Evolutionary conservation across 2,113 vertebrate species (phyloP), one percentile per base, ranked within the genome.

Genomic region (Canis aureus): DNA sequence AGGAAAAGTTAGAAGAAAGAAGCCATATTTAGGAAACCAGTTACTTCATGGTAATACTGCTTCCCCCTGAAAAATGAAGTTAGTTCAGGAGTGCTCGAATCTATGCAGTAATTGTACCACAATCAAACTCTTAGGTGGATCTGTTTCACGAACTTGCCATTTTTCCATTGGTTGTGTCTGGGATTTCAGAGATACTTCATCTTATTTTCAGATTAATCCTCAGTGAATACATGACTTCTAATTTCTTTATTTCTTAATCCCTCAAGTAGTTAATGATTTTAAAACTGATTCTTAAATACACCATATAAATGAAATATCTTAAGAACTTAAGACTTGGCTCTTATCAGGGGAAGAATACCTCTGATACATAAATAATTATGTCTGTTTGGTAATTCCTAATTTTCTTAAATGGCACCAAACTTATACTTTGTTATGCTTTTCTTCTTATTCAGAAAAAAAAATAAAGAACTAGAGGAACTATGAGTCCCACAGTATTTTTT

Each of bases 251-350:
- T 59, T 66, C 60, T 90, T 85, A 95, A 96, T 90, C 86, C 80
- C 82, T 95, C 55, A 82, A 86, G 73, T 32, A 74, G 25, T 89
- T 97, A 92, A 95, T 81, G 82, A 96, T 74, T 73, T 94, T 64
- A 93, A 97, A 96, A 93, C 57, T 57, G 35, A 92, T 88, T 90
- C 92, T 98, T 90, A 97, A 96, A 84, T 73, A 66, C 9, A 82
- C 15, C 59, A 62, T 15, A 89, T 32, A 89, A 91, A 85, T 62
- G 67, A 93, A 90, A n/a, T 64, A 43, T 80, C 79, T 94, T 71
- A 97, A 94, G 62, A 22, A 83, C 27, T n/a, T 81, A 71, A 89
- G 20, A 78, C 32, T 27, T 29, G 35, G 20, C 29, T 87, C 85
- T 87, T 60, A 27, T 82, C 23, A 67, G 15, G 11, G 69, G 32